Evolutionary conservation across 92 coral and sea anemone species (phyloP).

Genomic region (Anthopleura xanthogrammica): DNA sequence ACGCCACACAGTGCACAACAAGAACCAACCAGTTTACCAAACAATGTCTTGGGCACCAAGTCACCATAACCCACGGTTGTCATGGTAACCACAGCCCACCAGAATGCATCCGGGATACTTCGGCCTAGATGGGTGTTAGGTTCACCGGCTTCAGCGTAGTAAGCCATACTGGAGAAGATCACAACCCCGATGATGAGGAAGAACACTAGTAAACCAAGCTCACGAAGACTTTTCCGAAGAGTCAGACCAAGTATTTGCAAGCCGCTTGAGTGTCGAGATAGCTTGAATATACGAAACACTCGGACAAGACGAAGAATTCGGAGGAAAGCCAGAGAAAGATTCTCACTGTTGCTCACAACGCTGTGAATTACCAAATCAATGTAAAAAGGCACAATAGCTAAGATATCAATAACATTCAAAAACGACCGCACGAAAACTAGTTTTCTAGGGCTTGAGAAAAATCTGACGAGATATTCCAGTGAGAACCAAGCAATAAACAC

Average conservation of each 20-base stretch:
- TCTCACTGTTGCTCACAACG: slow-evolving; percentile 43
- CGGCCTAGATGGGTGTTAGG: slow-evolving; percentile 60
- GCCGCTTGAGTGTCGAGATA: slow-evolving; percentile 96
- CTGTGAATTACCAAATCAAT: slow-evolving; percentile 72
- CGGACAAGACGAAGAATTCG: slow-evolving; percentile 91
- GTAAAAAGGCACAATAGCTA: slow-evolving; percentile 82
- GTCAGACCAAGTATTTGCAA: slow-evolving; percentile 94
- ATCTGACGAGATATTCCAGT: slow-evolving; percentile 82
- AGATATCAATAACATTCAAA: slow-evolving; percentile 87
- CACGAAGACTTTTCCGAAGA: slow-evolving; percentile 84
- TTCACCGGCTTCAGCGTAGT: slow-evolving; percentile 89
- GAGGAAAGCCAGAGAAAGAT: slow-evolving; percentile 83
- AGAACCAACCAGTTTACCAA: slow-evolving; percentile 93
- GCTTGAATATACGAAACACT: slow-evolving; percentile 93
- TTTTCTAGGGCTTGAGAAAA: slow-evolving; percentile 80
- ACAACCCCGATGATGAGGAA: slow-evolving; percentile 88
- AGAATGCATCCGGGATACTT: slow-evolving; percentile 95
- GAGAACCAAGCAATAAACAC: slow-evolving; percentile 97
- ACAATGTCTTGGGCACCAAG: slow-evolving; percentile 84
- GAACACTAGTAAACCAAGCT: slow-evolving; percentile 88
- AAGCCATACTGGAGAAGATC: slow-evolving; percentile 96
- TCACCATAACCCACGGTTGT: slow-evolving; percentile 99
- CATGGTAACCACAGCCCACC: slow-evolving; percentile 99
- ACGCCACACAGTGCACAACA: slow-evolving; percentile 94
- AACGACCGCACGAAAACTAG: slow-evolving; percentile 74